Evolutionary conservation across 2,888 invertebrate species (phyloP).

Genomic region (Pammene fasciana): DNA sequence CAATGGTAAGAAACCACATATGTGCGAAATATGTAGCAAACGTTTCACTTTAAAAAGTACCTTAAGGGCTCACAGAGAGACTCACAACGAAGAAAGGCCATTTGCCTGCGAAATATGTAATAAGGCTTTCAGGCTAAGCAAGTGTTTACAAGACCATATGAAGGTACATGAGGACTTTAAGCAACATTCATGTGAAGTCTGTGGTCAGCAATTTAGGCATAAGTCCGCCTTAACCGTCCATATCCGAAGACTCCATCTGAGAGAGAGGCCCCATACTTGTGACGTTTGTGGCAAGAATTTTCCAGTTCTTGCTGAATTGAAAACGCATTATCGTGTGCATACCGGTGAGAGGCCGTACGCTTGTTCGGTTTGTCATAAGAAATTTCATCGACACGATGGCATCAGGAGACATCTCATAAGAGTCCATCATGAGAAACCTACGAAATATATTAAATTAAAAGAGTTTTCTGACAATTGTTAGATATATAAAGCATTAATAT

Average conservation of each 20-base stretch:
- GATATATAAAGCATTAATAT: not conserved
- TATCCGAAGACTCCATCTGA: slow-evolving; percentile 5
- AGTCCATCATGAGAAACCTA: slow-evolving; percentile 18
- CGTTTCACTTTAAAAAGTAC: slow-evolving; percentile 13
- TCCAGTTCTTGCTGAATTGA: slow-evolving; percentile 20
- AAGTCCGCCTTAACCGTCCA: slow-evolving; percentile 19
- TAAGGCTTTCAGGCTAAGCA: slow-evolving; percentile 12
- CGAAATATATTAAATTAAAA: slow-evolving; percentile 14
- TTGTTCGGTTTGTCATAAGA: slow-evolving; percentile 13
- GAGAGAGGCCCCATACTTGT: slow-evolving; percentile 7
- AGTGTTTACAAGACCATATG: slow-evolving; percentile 22
- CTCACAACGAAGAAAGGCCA: slow-evolving; percentile 9
- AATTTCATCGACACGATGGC: slow-evolving; percentile 4
- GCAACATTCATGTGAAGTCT: slow-evolving; percentile 6
- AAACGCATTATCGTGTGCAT: slow-evolving; percentile 17
- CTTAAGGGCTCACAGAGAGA: slow-evolving; percentile 7
- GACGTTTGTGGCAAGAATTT: slow-evolving; percentile 14
- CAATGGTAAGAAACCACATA: slow-evolving; percentile 8
- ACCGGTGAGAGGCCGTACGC: slow-evolving; percentile 15
- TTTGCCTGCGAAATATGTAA: slow-evolving; percentile 8
- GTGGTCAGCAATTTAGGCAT: slow-evolving; percentile 14
- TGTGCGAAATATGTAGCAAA: slow-evolving; percentile 23
- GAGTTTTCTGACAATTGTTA: slow-evolving; percentile 6
- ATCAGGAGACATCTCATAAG: slow-evolving; percentile 17
- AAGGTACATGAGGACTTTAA: slow-evolving; percentile 8